Evolutionary conservation across 2,113 vertebrate species (phyloP).

Genomic region (Anhinga anhinga): DNA sequence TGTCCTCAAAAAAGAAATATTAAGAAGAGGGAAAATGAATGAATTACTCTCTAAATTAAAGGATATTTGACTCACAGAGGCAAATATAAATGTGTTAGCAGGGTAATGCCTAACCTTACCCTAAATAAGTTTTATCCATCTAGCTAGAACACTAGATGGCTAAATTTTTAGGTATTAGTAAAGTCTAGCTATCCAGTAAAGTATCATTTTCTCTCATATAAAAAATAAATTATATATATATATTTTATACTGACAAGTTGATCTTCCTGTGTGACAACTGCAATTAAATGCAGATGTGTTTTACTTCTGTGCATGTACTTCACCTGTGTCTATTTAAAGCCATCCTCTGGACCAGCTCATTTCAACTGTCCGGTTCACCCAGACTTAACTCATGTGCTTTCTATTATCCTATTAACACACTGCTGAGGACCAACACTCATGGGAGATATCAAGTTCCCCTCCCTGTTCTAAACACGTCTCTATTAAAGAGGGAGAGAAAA

Average conservation of each 20-base stretch:
- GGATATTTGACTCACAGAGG: not conserved
- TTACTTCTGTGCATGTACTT: not conserved
- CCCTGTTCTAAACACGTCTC: not conserved
- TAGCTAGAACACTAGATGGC: not conserved
- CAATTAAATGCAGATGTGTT: not conserved
- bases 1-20: not conserved
- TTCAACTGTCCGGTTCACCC: not conserved
- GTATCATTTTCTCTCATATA: not conserved
- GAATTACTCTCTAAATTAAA: not conserved
- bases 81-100: not conserved
- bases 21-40: not conserved
- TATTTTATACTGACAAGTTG: not conserved
- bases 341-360: not conserved
- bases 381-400: not conserved
- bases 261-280: not conserved
- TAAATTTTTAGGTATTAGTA: not conserved
- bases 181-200: not conserved
- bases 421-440: not conserved
- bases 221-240: accelerated
- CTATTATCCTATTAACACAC: not conserved
- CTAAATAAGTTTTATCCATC: not conserved
- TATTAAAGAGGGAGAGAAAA: not conserved
- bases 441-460: not conserved
- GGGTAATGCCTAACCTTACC: not conserved
- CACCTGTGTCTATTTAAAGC: not conserved